These are phyloP conservation scores for Chiloscyllium plagiosum DNA, from an alignment of 2,113 vertebrate species.

Conservation along the genomic window DNA sequence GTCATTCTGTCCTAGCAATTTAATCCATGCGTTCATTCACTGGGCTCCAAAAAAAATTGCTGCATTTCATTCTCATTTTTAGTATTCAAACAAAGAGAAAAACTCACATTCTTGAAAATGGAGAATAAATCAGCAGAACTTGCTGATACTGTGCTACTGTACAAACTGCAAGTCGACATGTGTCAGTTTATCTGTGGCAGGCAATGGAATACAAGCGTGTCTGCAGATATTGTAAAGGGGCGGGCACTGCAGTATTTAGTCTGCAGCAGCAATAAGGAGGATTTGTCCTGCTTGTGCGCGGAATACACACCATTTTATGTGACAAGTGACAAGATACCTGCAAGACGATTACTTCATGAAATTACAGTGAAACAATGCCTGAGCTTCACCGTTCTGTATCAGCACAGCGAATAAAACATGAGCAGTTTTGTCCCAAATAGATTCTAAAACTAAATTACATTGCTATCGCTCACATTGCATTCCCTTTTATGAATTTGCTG, in stretches of 20 bases:
- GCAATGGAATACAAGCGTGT: neutral
- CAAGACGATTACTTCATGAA: neutral
- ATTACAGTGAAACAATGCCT: neutral
- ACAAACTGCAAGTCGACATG: neutral
- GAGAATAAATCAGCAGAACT: constrained; percentile 12
- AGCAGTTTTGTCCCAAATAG: neutral
- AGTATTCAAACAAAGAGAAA: neutral
- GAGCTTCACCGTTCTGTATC: neutral
- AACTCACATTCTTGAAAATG: neutral
- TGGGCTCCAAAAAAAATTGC: neutral
- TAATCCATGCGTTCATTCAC: neutral
- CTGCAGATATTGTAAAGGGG: neutral
- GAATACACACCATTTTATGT: constrained; percentile 2
- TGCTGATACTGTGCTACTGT: neutral
- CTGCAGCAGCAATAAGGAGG: neutral
- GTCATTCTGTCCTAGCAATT: neutral
- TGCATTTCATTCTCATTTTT: neutral
- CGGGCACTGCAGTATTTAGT: constrained; percentile 18
- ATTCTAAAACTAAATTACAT: neutral
- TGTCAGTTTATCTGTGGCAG: constrained; percentile 4
- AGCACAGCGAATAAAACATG: neutral
- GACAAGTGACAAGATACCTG: neutral
- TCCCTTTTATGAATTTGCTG: neutral
- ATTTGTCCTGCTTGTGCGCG: neutral
- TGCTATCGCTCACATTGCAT: neutral